These are phyloP conservation scores for Pasiphila rectangulata DNA, from an alignment of 2,888 invertebrate species.

Conservation along the genomic window DNA sequence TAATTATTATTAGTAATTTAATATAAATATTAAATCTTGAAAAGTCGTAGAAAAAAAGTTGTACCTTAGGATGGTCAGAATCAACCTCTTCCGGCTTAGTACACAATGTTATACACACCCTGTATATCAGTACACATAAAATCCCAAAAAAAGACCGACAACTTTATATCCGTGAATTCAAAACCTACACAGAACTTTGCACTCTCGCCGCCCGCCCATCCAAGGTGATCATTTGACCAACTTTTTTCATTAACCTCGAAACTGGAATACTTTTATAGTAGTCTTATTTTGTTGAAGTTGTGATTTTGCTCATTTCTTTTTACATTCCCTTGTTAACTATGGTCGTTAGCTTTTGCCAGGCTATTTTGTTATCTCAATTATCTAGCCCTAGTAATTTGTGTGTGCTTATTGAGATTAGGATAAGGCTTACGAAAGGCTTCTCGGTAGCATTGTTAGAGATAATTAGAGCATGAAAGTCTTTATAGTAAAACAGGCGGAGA, in stretches of 20 bases:
- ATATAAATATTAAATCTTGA: no score
- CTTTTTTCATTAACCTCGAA: constrained; percentile 73
- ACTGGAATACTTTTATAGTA: constrained; percentile 67
- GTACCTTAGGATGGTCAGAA: no score
- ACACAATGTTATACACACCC: no score
- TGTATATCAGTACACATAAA: no score
- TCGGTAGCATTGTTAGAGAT: no score
- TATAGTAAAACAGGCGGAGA: no score
- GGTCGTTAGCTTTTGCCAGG: constrained; percentile 57
- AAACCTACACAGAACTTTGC: constrained; percentile 24
- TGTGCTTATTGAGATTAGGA: constrained; percentile 19
- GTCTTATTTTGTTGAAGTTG: constrained; percentile 67
- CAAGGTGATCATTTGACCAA: constrained; percentile 68
- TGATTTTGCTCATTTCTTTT: constrained; percentile 52
- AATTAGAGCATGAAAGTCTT: no score
- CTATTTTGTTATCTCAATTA: constrained; percentile 47
- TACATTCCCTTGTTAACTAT: constrained; percentile 49
- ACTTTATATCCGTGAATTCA: no score
- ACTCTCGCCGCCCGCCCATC: constrained; percentile 44
- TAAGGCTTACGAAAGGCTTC: no score
- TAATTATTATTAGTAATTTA: no score
- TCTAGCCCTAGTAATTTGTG: constrained; percentile 37
- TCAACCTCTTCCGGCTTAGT: not conserved
- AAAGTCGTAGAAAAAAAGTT: no score
- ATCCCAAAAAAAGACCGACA: no score